phyloP scores from a whole-genome alignment of 2,113 vertebrate species.

The human (Homo sapiens) region GRCh38 chr1:101033501-101034000 shows the following conservation, averaged over 20 bases:
- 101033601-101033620: not conserved
- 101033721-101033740: not conserved
- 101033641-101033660: not conserved
- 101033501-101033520: not conserved
- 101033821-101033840: not conserved
- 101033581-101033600: not conserved
- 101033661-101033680: not conserved
- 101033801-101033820: not conserved
- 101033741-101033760: not conserved
- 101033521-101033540: not conserved
- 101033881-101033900: not conserved
- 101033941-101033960: not conserved
- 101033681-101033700: not conserved
- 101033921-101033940: not conserved
- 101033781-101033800: not conserved
- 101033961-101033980: not conserved
- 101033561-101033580: not conserved
- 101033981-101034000: not conserved
- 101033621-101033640: not conserved
- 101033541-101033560: not conserved
- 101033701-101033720: not conserved
- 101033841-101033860: not conserved
- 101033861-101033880: not conserved
- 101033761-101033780: not conserved
- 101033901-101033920: not conserved